phyloP scores from a whole-genome alignment of 2,888 invertebrate species.

The Yponomeuta cagnagella region DNA sequence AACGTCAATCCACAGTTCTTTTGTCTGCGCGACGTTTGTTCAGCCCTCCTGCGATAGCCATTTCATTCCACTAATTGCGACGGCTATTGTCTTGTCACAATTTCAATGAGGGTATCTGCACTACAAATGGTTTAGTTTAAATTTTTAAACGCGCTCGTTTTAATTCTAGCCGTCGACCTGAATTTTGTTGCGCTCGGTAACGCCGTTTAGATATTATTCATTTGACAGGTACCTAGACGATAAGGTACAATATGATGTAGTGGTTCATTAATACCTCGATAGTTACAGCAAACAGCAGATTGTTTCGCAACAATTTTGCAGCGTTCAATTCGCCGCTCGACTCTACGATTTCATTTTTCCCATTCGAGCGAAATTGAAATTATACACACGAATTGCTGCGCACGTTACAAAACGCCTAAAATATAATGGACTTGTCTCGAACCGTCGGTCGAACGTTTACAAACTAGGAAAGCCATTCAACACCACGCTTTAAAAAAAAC shows the following conservation, averaged over 20 bases:
- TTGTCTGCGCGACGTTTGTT: slow-evolving; percentile 70
- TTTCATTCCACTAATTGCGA: slow-evolving; percentile 73
- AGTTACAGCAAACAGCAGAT: neutral
- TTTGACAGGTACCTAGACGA: no score
- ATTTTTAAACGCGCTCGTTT: neutral
- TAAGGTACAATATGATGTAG: no score
- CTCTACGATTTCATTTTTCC: slow-evolving; percentile 2
- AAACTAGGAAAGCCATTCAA: slow-evolving; percentile 29
- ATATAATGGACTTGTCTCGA: slow-evolving; percentile 38
- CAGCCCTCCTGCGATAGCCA: slow-evolving; percentile 50
- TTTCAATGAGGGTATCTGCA: slow-evolving; percentile 61
- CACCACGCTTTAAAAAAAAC: slow-evolving; percentile 5
- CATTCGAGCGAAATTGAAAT: slow-evolving; percentile 15
- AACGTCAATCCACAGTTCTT: slow-evolving; percentile 46
- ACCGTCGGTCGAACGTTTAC: slow-evolving; percentile 56
- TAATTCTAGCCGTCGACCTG: neutral
- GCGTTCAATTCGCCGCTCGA: neutral
- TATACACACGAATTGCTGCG: slow-evolving; percentile 9
- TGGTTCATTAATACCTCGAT: neutral
- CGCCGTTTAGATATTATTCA: no score
- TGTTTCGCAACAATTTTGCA: neutral
- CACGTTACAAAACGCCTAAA: neutral
- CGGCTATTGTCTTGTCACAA: slow-evolving; percentile 62
- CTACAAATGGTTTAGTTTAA: slow-evolving; percentile 23
- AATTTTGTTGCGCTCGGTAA: neutral